These are phyloP conservation scores for Scolanthus callimorphus DNA, from an alignment of 92 coral and sea anemone species.

Conservation along the genomic window DNA sequence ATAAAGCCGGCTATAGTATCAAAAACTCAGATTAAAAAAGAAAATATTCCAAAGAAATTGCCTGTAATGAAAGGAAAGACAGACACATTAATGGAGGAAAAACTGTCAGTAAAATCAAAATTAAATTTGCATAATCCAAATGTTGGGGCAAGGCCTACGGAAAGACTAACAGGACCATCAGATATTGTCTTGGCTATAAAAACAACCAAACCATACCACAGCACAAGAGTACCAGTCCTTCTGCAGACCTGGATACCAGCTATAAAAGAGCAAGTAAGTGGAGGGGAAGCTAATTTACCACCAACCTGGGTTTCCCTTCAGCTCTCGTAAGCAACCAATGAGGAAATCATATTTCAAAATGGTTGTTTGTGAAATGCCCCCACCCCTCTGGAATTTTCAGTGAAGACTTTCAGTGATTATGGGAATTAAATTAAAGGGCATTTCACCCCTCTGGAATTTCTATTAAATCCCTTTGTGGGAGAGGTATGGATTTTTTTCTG, in stretches of 20 bases:
- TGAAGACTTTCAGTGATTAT: no score
- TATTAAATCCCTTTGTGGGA: no score
- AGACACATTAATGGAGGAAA: background rate
- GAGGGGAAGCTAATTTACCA: no score
- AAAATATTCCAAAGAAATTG: background rate
- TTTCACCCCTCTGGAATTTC: no score
- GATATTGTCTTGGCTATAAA: slow-evolving; percentile 78
- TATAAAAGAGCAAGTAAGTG: slow-evolving; percentile 51
- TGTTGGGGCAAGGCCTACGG: background rate
- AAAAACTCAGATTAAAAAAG: background rate
- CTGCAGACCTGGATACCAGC: slow-evolving; percentile 56
- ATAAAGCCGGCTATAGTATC: background rate
- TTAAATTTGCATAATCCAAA: no score
- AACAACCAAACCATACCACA: slow-evolving; percentile 58
- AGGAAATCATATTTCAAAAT: no score
- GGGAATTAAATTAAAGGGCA: no score
- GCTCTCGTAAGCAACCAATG: no score
- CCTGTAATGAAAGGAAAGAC: background rate
- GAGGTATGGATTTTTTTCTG: no score
- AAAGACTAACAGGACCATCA: slow-evolving; percentile 36
- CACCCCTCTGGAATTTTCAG: no score
- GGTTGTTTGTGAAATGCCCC: no score
- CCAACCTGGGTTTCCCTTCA: no score
- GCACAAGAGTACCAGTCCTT: slow-evolving; percentile 40
- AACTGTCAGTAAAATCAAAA: background rate